phyloP scores from a whole-genome alignment of 2,113 vertebrate genomes.

The Aphyosemion australe region DNA sequence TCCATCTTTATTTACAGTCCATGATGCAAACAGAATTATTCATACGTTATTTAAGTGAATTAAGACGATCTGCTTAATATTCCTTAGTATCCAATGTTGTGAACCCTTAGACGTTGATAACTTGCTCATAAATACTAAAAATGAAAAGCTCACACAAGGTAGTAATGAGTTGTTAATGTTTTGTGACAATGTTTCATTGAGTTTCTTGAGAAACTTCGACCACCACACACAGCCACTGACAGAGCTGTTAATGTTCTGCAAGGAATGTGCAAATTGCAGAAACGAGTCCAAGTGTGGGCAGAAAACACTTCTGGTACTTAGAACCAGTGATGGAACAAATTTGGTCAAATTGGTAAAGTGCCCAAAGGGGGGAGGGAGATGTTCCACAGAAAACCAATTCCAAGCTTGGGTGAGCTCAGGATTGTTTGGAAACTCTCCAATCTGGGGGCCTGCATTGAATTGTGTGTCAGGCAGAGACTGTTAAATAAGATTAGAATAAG shows the following conservation, averaged over 20 bases:
- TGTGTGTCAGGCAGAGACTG: slow-evolving; percentile 82
- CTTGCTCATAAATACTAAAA: background rate
- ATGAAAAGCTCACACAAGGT: slow-evolving; percentile 5
- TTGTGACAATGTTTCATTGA: slow-evolving; percentile 18
- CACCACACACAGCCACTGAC: slow-evolving; percentile 61
- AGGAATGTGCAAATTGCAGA: slow-evolving; percentile 83
- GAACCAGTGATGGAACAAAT: slow-evolving; percentile 86
- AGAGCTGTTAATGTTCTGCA: slow-evolving; percentile 81
- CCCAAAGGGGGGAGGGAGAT: slow-evolving; percentile 86
- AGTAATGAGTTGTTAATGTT: slow-evolving; percentile 22
- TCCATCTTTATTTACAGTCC: background rate
- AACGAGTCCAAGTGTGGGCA: slow-evolving; percentile 77
- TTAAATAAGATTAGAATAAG: slow-evolving; percentile 88
- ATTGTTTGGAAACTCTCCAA: slow-evolving; percentile 89
- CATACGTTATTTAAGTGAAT: background rate
- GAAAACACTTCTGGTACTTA: slow-evolving; percentile 85
- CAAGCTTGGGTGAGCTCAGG: slow-evolving; percentile 87
- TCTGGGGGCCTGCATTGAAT: slow-evolving; percentile 80
- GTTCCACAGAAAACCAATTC: slow-evolving; percentile 88
- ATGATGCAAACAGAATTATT: too few relatives aligned
- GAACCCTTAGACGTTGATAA: background rate
- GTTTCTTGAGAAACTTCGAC: slow-evolving; percentile 24
- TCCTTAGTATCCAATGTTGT: background rate
- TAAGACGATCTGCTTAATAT: background rate
- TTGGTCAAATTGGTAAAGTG: slow-evolving; percentile 89